phyloP scores from a whole-genome alignment of 2,113 vertebrate genomes.

The Lepus timidus region DNA sequence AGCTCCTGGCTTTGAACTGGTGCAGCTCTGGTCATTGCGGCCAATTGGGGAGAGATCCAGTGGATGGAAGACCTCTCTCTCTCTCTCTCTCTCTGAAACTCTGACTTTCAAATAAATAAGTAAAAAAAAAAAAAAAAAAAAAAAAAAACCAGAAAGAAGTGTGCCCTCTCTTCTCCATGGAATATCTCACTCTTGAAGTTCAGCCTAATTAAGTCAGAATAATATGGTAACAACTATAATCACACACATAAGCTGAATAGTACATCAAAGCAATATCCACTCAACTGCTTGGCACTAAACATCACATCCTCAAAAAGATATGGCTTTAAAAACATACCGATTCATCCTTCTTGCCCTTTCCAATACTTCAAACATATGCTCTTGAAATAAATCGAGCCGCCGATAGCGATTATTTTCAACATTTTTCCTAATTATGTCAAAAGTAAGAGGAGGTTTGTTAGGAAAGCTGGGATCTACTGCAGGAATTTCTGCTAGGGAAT shows the following conservation, averaged over 20 bases:
- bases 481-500: conserved; percentile 98
- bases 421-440: conserved; percentile 96
- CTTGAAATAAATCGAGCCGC: conserved; percentile 97
- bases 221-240: conserved; percentile 12
- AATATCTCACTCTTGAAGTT: background rate
- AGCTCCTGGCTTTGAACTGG: too few species aligned
- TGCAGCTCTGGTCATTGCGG: too few species aligned
- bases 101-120: too few species aligned
- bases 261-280: conserved; percentile 40
- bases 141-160: background rate
- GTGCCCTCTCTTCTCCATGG: background rate
- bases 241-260: background rate
- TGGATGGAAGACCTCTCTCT: too few species aligned
- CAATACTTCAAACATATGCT: conserved; percentile 99
- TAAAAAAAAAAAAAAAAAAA: too few species aligned
- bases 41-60: too few species aligned
- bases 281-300: conserved; percentile 56
- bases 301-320: conserved; percentile 65
- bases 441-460: conserved; percentile 94
- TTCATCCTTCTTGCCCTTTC: conserved; percentile 97
- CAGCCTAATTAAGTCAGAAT: conserved; percentile 51
- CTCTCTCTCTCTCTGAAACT: too few species aligned
- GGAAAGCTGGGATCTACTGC: conserved; percentile 93
- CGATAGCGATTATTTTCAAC: conserved; percentile 96
- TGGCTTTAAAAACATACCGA: conserved; percentile 88